phyloP scores from a whole-genome alignment of 2,888 invertebrate genomes.

The Cremastinae sp. region DNA sequence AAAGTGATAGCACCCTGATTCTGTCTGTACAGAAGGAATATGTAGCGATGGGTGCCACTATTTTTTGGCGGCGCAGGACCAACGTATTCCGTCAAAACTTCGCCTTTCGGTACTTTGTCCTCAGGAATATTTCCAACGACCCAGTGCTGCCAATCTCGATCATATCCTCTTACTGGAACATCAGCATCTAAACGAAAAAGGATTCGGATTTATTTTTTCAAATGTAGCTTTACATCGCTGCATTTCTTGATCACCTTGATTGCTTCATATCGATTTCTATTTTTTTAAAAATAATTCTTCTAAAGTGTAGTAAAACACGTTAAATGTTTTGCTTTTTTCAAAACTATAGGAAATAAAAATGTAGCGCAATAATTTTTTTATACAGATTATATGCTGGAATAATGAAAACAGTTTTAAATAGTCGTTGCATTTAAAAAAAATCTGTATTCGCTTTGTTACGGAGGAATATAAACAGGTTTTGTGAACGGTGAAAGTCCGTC shows the following conservation, averaged over 20 bases:
- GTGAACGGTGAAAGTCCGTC: constrained; percentile 66
- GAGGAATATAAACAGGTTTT: constrained; percentile 68
- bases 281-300: too few relatives aligned
- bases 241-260: too few relatives aligned
- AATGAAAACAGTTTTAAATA: too few relatives aligned
- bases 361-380: too few relatives aligned
- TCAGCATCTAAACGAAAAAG: constrained; percentile 73
- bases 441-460: neutral
- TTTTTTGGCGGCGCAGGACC: constrained; percentile 77
- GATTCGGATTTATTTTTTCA: too few relatives aligned
- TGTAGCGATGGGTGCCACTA: constrained; percentile 75
- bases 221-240: too few relatives aligned
- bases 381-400: too few relatives aligned
- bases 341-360: too few relatives aligned
- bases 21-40: constrained; percentile 77
- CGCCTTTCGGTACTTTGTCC: constrained; percentile 76
- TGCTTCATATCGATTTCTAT: too few relatives aligned
- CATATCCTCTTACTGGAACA: constrained; percentile 73
- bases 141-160: constrained; percentile 78
- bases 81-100: constrained; percentile 77
- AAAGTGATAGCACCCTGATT: constrained; percentile 78
- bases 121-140: constrained; percentile 79
- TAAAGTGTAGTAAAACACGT: too few relatives aligned
- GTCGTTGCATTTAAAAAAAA: constrained; percentile 5
- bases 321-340: too few relatives aligned